Conservation (phyloP, 2,888 invertebrate species). For the Blomia tropicalis region DNA sequence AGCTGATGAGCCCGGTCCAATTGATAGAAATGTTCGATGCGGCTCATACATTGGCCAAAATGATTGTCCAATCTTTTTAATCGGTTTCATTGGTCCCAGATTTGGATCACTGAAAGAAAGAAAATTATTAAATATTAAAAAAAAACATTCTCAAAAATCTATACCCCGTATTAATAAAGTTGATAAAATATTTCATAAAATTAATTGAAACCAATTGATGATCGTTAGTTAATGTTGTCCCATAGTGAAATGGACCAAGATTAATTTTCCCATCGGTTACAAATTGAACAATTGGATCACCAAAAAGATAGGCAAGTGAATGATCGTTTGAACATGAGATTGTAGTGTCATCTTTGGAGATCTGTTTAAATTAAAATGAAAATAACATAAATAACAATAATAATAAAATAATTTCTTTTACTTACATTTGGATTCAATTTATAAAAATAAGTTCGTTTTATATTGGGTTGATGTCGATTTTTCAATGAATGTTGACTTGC, state of each 20-base stretch:
- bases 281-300: constrained; percentile 4
- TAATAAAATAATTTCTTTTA: neutral
- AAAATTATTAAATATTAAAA: neutral
- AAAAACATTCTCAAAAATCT: neutral
- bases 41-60: neutral
- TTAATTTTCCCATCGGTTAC: neutral
- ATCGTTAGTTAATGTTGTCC: neutral
- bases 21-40: neutral
- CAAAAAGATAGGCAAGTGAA: constrained; percentile 4
- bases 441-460: neutral
- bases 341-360: too few species aligned
- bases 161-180: neutral
- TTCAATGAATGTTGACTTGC: neutral
- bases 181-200: constrained; percentile 6
- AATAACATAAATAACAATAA: neutral
- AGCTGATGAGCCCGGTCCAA: neutral
- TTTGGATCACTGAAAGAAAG: constrained; percentile 8
- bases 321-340: neutral
- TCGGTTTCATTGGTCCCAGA: too few species aligned
- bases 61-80: too few species aligned
- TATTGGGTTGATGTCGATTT: neutral
- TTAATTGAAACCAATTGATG: neutral
- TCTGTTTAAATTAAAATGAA: neutral
- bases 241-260: constrained; percentile 5
- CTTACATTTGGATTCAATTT: neutral